These are phyloP conservation scores for Agrilus cyanescens DNA, from an alignment of 2,888 invertebrate species.

Conservation along the genomic window DNA sequence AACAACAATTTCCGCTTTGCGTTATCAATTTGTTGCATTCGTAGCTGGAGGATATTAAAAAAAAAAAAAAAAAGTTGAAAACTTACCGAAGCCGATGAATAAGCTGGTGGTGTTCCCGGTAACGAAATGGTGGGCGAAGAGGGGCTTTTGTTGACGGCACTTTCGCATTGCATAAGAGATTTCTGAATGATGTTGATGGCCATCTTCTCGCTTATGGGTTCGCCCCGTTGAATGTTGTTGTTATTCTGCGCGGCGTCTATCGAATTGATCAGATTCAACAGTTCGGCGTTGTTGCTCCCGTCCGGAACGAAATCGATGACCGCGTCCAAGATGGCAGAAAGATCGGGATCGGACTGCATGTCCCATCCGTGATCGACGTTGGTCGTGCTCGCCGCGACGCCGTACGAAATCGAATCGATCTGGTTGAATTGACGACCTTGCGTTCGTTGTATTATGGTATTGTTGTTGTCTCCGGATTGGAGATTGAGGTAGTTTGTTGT, in stretches of 20 bases:
- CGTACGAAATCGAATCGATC: slow-evolving; percentile 12
- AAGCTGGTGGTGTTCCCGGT: slow-evolving; percentile 50
- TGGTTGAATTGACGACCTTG: slow-evolving; percentile 19
- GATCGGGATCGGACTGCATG: slow-evolving; percentile 49
- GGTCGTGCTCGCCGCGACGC: slow-evolving; percentile 24
- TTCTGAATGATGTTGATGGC: slow-evolving; percentile 85
- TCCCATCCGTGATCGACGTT: slow-evolving; percentile 33
- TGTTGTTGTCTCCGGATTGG: slow-evolving; percentile 28
- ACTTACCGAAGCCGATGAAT: slow-evolving; percentile 35
- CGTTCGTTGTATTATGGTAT: slow-evolving; percentile 22
- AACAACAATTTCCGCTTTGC: too few species aligned
- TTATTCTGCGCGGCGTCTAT: slow-evolving; percentile 25
- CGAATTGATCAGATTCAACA: slow-evolving; percentile 36
- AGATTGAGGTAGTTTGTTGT: slow-evolving; percentile 32
- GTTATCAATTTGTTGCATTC: too few species aligned
- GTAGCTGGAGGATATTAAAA: too few species aligned
- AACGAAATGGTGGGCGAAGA: slow-evolving; percentile 41
- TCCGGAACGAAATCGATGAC: slow-evolving; percentile 73
- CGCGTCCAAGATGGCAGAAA: slow-evolving; percentile 76
- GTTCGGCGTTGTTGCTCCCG: slow-evolving; percentile 28
- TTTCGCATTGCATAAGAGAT: slow-evolving; percentile 79
- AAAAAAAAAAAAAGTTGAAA: slow-evolving; percentile 4
- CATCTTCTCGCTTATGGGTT: slow-evolving; percentile 57
- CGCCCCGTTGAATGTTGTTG: slow-evolving; percentile 11
- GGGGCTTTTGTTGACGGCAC: slow-evolving; percentile 50